These are phyloP conservation scores for Rhipidura dahli DNA, from an alignment of 2,113 vertebrate species.

Conservation along the genomic window DNA sequence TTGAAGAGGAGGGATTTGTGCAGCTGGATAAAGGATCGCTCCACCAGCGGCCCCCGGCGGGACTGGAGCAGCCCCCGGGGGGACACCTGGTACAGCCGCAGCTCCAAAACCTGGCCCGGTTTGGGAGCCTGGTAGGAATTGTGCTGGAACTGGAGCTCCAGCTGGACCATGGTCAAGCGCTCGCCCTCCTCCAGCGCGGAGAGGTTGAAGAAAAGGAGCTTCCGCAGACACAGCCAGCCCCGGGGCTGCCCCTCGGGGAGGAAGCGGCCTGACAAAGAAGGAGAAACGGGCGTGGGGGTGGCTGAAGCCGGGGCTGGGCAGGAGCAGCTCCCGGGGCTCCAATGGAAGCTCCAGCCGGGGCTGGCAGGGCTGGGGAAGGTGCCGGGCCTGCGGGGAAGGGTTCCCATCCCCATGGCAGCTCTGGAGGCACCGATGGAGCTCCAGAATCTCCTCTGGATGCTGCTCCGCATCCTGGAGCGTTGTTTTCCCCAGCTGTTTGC, in stretches of 20 bases:
- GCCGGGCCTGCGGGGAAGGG: background rate
- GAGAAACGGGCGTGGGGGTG: background rate
- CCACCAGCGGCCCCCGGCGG: slow-evolving; percentile 70
- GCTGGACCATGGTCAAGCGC: slow-evolving; percentile 78
- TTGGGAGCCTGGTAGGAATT: slow-evolving; percentile 13
- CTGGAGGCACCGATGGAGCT: background rate
- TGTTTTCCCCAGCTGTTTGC: background rate
- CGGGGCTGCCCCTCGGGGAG: slow-evolving; percentile 5
- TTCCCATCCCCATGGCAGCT: accelerated
- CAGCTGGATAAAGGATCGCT: slow-evolving; percentile 69
- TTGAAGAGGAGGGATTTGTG: slow-evolving; percentile 73
- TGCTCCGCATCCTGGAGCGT: accelerated
- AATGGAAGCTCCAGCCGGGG: accelerated
- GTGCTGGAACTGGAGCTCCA: slow-evolving; percentile 81
- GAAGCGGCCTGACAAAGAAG: slow-evolving; percentile 43
- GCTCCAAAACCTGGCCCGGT: slow-evolving; percentile 46
- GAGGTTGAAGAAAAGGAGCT: slow-evolving; percentile 86
- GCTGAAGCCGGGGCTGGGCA: background rate
- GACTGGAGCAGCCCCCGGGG: slow-evolving; percentile 39
- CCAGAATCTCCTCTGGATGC: background rate
- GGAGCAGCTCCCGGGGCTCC: slow-evolving; percentile 2
- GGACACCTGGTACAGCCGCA: slow-evolving; percentile 72
- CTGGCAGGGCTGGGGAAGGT: background rate
- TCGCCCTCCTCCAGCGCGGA: slow-evolving; percentile 83
- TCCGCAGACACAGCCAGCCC: slow-evolving; percentile 73